Percentiles rank a stretch among this genome's conserved stretches.
These are phyloP conservation scores for Oceanites oceanicus DNA, from an alignment of 2,113 vertebrate genomes.

Conservation along the genomic window DNA sequence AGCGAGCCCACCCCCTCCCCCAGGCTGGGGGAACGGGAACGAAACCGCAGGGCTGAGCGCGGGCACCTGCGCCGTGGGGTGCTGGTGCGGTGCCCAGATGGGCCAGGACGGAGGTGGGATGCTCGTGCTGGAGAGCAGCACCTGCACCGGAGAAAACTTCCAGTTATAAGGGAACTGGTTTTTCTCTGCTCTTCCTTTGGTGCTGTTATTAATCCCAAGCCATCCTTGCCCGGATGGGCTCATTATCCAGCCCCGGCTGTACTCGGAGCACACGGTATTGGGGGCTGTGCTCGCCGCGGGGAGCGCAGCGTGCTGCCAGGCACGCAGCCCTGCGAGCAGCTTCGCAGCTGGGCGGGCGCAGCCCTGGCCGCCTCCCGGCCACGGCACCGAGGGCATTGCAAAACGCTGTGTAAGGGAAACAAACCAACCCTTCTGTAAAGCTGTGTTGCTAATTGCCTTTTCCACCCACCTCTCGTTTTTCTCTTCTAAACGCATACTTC, in stretches of 20 bases:
- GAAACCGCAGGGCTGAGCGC: fast-evolving
- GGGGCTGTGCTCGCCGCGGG: fast-evolving
- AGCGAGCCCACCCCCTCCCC: neutral
- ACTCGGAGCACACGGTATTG: fast-evolving
- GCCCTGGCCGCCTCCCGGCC: neutral
- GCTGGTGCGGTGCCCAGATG: neutral
- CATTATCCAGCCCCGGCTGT: neutral
- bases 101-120: neutral
- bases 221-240: neutral
- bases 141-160: neutral
- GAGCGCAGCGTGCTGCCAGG: neutral
- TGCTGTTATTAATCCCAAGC: neutral
- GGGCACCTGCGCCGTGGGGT: neutral
- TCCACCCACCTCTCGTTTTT: neutral
- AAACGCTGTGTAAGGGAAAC: neutral
- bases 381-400: neutral
- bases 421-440: neutral
- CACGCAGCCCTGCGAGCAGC: neutral
- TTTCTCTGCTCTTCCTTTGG: neutral
- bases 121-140: neutral
- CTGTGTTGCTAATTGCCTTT: neutral
- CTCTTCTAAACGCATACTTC: neutral
- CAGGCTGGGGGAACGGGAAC: fast-evolving
- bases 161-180: neutral
- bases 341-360: neutral